Base-by-base conservation (phyloP, 2,888 invertebrate genomes). In the Holacanthella duospinosa region DNA sequence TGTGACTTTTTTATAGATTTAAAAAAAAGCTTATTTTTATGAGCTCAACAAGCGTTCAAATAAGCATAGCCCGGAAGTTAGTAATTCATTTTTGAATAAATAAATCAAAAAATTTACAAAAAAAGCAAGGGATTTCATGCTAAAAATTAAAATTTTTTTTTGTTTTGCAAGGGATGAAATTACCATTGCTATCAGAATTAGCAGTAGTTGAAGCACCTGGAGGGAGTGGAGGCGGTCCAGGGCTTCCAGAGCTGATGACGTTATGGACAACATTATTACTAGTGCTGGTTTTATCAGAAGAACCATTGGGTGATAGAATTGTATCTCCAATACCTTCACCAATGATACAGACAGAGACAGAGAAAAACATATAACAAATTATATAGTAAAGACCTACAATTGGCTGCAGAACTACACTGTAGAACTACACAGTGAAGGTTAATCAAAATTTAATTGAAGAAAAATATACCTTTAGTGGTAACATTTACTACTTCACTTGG, bases 401-500 rank as follows among this genome's bases (percentile, higher is more conserved):
- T 28, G 6, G 25, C 21, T 12, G 54, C 54, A 53, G 54, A 53
- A 53, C 25, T 53, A 53, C n/a, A 53, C 21, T 9, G 54, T n/a
- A 6, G n/a, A n/a, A n/a, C n/a, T n/a, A n/a, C n/a, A n/a, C n/a
- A n/a, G n/a, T n/a, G n/a, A n/a, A n/a, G n/a, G n/a, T n/a, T n/a
- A n/a, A n/a, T n/a, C n/a, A n/a, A n/a, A n/a, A n/a, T n/a, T n/a
- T n/a, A n/a, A n/a, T 6, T 29, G 27, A 43, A 29, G 55, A 28
- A 27, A 43, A 55, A 78, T 83, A 82, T 82, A 94, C 94, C 93
- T 76, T 89, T 82, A 63, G 95, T 95, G 76, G 87, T 83, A 72
- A 92, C 88, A 64, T 88, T 89, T 76, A 94, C 88, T 66, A 89
- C 85, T 79, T 93, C 89, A 81, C 94, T 94, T 84, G 90, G 89